Percentiles rank a stretch among this genome's conserved stretches.
phyloP scores from a whole-genome alignment of 2,888 invertebrate species.

The Andrena praecox region DNA sequence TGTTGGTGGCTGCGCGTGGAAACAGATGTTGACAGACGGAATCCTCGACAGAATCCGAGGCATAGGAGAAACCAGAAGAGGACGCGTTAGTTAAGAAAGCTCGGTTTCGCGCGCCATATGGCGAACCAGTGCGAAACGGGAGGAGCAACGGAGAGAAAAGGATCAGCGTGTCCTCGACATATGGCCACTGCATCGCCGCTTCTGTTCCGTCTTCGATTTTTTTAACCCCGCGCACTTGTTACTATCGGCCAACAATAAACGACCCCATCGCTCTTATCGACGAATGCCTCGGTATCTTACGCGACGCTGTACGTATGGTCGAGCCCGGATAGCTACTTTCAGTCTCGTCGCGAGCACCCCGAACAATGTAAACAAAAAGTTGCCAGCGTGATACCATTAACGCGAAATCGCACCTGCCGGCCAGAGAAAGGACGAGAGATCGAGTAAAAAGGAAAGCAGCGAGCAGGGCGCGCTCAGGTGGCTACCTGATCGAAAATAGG shows the following conservation, averaged over 20 bases:
- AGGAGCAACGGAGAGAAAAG: constrained; percentile 47
- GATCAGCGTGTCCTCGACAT: constrained; percentile 67
- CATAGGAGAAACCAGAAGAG: constrained; percentile 47
- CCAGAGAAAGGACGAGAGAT: constrained; percentile 44
- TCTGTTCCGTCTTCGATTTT: constrained; percentile 29
- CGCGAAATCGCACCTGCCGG: constrained; percentile 65
- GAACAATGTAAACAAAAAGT: constrained; percentile 48
- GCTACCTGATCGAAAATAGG: constrained; percentile 77
- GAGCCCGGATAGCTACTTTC: not conserved
- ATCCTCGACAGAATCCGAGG: constrained; percentile 67
- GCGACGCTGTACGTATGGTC: not conserved
- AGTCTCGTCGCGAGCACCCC: constrained; percentile 12
- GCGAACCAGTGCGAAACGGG: constrained; percentile 69
- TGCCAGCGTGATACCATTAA: constrained; percentile 40
- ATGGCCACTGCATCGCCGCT: constrained; percentile 40
- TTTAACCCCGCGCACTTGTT: constrained; percentile 35
- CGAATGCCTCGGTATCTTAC: not conserved
- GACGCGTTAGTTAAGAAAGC: constrained; percentile 62
- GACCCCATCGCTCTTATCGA: not conserved
- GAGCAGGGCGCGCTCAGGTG: constrained; percentile 73
- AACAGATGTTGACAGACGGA: constrained; percentile 78
- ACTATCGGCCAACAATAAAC: not conserved
- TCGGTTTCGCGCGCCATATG: constrained; percentile 78
- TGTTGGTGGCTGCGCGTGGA: constrained; percentile 54
- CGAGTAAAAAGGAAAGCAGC: constrained; percentile 60